Base-by-base conservation (phyloP, 2,888 invertebrate species). In the Leucophenga montana region DNA sequence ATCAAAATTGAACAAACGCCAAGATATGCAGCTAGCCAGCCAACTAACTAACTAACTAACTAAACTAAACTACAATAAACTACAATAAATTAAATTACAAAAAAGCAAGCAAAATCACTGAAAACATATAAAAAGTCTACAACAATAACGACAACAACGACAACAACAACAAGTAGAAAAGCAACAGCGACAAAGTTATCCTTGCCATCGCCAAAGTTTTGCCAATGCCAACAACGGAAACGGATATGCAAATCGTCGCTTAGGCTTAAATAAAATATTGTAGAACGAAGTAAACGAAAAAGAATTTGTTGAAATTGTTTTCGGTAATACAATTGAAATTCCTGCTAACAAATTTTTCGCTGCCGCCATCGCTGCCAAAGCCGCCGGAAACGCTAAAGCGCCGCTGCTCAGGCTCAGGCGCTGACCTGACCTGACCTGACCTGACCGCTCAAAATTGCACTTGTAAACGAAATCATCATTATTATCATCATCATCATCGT, bases 221-320 rank as follows among this genome's bases (percentile, higher is more conserved):
- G 53, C 33, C 59, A 57, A 20, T 22, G 59, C 59, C 59, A 2
- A 44, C 53, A 72, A 69, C 74, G 73, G 76, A 75, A 80, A 74
- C 80, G 80, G 82, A 84, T 76, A 81, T 81, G 83, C 79, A 78
- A 71, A 77, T 73, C 71, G 70, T 64, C 71, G 70, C 66, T 78
- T 53, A 27, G 72, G 64, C 67, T 69, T 68, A 71, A 69, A 77
- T 66, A 66, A 67, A 67, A 66, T 44, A 68, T 31, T n/a, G n/a
- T n/a, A 66, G 57, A 54, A 39, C 56, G 69, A 46, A 54, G 70
- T 20, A 46, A 69, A 50, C 56, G 16, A 66, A 48, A 48, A 48
- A 13, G 27, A 66, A 65, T 48, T 57, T n/a, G 57, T 57, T 46
- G 20, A 20, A 64, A 48, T 22, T 27, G 66, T 27, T 46, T 64